Evolutionary conservation across 1,140 invertebrate genomes (phyloP).

Genomic region (Tetraneura akinire): DNA sequence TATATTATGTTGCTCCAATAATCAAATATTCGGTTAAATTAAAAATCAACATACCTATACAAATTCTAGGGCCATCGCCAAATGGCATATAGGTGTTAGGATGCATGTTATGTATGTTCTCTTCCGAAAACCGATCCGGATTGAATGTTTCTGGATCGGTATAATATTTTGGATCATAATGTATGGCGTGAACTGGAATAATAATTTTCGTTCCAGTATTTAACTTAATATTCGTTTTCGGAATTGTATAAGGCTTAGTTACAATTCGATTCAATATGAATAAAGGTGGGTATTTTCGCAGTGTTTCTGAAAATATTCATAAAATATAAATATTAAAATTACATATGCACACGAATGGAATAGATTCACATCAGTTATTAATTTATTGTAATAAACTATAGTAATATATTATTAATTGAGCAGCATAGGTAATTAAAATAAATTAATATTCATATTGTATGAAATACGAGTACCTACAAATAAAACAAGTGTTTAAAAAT

Average conservation of each 20-base stretch:
- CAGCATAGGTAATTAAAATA: no score
- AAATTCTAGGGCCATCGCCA: slow-evolving; percentile 62
- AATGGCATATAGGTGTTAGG: slow-evolving; percentile 62
- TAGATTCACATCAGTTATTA: neutral
- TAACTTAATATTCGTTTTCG: slow-evolving; percentile 60
- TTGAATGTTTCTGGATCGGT: slow-evolving; percentile 70
- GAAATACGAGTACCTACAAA: no score
- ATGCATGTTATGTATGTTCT: slow-evolving; percentile 57
- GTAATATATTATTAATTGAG: no score
- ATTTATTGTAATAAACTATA: no score
- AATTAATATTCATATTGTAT: no score
- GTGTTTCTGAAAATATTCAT: slow-evolving; percentile 56
- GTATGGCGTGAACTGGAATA: slow-evolving; percentile 62
- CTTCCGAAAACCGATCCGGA: slow-evolving; percentile 72
- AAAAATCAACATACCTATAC: slow-evolving; percentile 58
- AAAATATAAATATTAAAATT: slow-evolving; percentile 55
- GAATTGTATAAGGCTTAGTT: slow-evolving; percentile 61
- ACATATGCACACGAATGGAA: no score
- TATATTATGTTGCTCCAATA: neutral
- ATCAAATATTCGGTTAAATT: neutral
- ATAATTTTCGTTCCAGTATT: slow-evolving; percentile 61
- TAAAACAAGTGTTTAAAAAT: no score
- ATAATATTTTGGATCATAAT: slow-evolving; percentile 68
- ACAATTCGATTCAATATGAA: slow-evolving; percentile 59
- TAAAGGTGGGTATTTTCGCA: slow-evolving; percentile 60